Evolutionary conservation across 2,797 vertebrate species (phyloP), one percentile per base, ranked within the genome.

Genomic region (Ispidina lecontei): DNA sequence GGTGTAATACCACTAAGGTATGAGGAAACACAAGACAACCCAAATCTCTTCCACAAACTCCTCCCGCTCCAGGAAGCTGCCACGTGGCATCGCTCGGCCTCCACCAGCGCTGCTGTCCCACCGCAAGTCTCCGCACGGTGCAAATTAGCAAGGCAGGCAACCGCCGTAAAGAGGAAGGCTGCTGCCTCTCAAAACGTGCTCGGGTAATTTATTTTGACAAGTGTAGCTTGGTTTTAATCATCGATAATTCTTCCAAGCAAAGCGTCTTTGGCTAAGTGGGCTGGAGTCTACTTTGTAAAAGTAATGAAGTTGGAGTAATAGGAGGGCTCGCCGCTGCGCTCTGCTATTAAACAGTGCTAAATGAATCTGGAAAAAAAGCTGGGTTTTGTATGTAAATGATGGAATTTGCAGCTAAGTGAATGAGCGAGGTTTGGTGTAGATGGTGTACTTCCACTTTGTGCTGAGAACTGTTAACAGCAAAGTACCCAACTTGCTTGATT

Each of bases 141-240:
- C 43, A 72, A 83, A 91, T 31, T 13, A 75, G 65, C 43, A 43
- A 41, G 72, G 72, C 72, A 75, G 63, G 59, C 78, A 77, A 31
- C 44, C 0, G 0, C 47, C 1, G 0, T 20, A 7, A 43, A 77
- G 51, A 67, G 54, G 80, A 68, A 85, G 54, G 75, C 90, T 94
- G 69, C 54, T 90, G 75, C 72, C 72, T 72, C 87, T 96, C 84
- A 76, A 58, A 87, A 62, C 0, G 2, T 31, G 16, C 75, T 79
- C 0, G 1, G 37, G 33, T 89, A 80, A 95, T 85, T 89, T 69
- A 65, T 87, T 94, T 80, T 91, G 82, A 93, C 87, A 87, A 89
- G 54, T 85, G 73, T 74, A 46, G 29, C 91, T 95, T 78, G 65
- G 76, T 89, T 95, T 93, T 89, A 89, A 93, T 87, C 31, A 93